These are phyloP conservation scores for Norana najaformis DNA, from an alignment of 2,888 invertebrate genomes.

Conservation along the genomic window DNA sequence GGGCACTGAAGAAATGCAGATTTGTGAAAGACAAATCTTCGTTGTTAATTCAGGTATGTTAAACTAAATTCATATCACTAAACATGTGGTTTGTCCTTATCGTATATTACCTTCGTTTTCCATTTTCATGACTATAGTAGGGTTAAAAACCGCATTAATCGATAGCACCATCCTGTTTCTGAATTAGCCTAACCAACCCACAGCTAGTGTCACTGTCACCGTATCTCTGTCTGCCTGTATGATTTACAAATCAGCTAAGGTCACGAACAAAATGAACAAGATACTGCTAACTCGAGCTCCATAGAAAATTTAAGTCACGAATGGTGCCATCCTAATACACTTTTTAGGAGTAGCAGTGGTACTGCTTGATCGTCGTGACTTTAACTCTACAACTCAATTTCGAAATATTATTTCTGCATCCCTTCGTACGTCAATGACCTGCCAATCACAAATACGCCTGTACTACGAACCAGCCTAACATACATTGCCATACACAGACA, in stretches of 20 bases:
- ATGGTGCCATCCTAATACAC: not conserved
- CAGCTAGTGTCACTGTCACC: not conserved
- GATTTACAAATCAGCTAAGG: not conserved
- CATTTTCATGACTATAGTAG: not conserved
- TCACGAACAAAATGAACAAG: not conserved
- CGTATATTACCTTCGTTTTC: not conserved
- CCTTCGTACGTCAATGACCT: not conserved
- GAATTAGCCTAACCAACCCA: not conserved
- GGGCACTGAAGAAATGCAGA: slow-evolving; percentile 13
- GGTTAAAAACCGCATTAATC: not conserved
- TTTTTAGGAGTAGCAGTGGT: no score
- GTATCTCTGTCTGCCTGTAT: not conserved
- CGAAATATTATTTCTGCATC: not conserved
- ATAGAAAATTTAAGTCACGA: not conserved
- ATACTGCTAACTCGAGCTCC: not conserved
- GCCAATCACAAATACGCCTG: not conserved
- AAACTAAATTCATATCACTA: no score
- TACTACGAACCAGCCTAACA: not conserved
- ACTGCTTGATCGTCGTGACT: no score
- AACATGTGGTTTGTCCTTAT: not conserved
- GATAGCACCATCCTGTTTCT: not conserved
- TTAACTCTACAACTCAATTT: no score
- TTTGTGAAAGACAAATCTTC: not conserved
- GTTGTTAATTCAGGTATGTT: not conserved
- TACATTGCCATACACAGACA: not conserved